phyloP scores from a whole-genome alignment of 2,888 invertebrate species.

The Scaptomyza tumidula region DNA sequence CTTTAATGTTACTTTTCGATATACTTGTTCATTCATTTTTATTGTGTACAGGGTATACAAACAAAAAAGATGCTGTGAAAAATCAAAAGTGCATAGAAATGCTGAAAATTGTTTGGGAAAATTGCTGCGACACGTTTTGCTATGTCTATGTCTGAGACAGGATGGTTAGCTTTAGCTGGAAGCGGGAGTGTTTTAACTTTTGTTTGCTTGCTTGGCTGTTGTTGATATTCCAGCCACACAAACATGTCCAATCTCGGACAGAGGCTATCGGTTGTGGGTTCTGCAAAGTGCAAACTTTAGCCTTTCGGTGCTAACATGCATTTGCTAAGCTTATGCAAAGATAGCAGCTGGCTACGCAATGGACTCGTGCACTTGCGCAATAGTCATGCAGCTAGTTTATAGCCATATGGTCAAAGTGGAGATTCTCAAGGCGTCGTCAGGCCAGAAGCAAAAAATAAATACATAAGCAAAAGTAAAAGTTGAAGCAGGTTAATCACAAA shows the following conservation, averaged over 20 bases:
- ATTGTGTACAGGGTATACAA: background rate
- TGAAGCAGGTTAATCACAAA: conserved; percentile 34
- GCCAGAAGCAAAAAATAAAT: background rate
- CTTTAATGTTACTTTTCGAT: too few species aligned
- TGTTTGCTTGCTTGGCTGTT: conserved; percentile 31
- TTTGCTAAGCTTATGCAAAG: conserved; percentile 65
- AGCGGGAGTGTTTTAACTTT: conserved; percentile 33
- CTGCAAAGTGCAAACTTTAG: conserved; percentile 69
- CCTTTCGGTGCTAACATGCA: conserved; percentile 69
- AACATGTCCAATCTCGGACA: conserved; percentile 40
- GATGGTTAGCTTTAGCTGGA: conserved; percentile 8
- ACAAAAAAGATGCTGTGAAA: conserved; percentile 53
- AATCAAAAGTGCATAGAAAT: conserved; percentile 65
- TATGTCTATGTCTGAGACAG: conserved; percentile 54
- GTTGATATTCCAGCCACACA: conserved; percentile 31
- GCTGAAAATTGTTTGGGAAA: conserved; percentile 73
- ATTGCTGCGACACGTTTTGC: conserved; percentile 74
- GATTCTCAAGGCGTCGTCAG: conserved; percentile 58
- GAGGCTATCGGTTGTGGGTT: conserved; percentile 38
- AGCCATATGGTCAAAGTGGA: conserved; percentile 28
- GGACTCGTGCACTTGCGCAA: conserved; percentile 59
- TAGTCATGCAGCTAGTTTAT: conserved; percentile 22
- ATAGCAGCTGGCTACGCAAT: conserved; percentile 22
- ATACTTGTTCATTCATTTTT: too few species aligned
- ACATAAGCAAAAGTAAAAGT: conserved; percentile 62